Percentiles rank a stretch among this genome's conserved stretches.
phyloP scores from a whole-genome alignment of 1,140 invertebrate species.

The Proales similis region DNA sequence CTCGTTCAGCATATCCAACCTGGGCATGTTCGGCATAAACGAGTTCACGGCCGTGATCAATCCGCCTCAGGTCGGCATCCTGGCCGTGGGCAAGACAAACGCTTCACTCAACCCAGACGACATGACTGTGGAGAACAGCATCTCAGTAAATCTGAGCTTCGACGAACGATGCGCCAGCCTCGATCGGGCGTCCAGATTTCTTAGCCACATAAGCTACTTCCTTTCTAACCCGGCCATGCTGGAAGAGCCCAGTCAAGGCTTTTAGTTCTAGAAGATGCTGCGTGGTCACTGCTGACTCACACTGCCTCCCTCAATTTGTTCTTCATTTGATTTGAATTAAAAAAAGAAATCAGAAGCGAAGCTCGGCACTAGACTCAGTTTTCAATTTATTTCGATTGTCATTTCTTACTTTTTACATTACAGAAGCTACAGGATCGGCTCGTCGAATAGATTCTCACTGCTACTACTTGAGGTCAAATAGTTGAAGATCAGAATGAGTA shows the following conservation, averaged over 20 bases:
- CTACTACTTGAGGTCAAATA: no score
- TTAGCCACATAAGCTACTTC: slow-evolving; percentile 16
- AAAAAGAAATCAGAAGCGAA: no score
- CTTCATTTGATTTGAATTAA: no score
- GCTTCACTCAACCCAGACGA: slow-evolving; percentile 14
- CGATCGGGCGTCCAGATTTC: slow-evolving; percentile 15
- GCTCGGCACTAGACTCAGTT: no score
- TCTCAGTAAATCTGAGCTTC: slow-evolving; percentile 21
- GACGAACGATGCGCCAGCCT: slow-evolving; percentile 21
- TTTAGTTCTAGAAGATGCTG: slow-evolving; percentile 10
- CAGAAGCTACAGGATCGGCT: no score
- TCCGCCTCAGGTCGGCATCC: slow-evolving; percentile 59
- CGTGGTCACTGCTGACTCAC: no score
- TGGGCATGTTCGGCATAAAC: slow-evolving; percentile 91
- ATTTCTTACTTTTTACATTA: no score
- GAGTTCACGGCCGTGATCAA: slow-evolving; percentile 65
- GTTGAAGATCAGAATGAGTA: no score
- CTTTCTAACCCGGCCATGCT: slow-evolving; percentile 28
- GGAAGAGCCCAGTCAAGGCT: background rate
- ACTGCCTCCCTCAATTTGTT: no score
- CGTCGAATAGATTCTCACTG: no score
- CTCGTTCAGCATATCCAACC: slow-evolving; percentile 70
- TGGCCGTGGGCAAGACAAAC: slow-evolving; percentile 33
- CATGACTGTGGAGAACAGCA: slow-evolving; percentile 10
- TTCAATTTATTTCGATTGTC: no score